Percentiles rank a stretch among this genome's conserved stretches.
Evolutionary conservation across 2,797 vertebrate genomes (phyloP).

Genomic region (Apogon hyalosoma): DNA sequence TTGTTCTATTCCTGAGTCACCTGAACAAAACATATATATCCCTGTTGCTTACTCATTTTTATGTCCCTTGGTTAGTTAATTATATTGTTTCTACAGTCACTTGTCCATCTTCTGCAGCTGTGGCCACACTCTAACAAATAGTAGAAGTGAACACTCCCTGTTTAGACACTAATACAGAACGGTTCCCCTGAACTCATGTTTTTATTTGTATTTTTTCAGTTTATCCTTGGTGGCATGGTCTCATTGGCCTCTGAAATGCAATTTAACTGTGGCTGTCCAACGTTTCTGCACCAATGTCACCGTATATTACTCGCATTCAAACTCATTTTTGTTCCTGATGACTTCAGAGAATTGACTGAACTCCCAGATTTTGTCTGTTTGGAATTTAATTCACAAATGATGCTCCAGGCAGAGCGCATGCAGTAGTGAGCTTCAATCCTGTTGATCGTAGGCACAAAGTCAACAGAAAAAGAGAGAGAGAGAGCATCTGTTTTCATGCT

Average conservation of each 20-base stretch:
- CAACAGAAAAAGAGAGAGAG: conserved; percentile 37
- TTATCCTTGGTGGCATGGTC: conserved; percentile 20
- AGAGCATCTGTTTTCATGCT: conserved; percentile 60
- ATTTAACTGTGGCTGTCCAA: conserved; percentile 47
- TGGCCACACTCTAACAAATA: conserved; percentile 17
- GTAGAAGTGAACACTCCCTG: conserved; percentile 13
- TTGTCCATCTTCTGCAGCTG: not conserved
- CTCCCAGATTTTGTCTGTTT: conserved; percentile 54
- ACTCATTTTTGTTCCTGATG: conserved; percentile 60
- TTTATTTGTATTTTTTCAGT: conserved; percentile 13
- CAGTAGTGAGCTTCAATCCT: conserved; percentile 20
- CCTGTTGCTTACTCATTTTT: conserved; percentile 32
- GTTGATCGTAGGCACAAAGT: conserved; percentile 47
- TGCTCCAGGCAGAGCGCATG: conserved; percentile 10
- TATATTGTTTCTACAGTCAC: conserved; percentile 20
- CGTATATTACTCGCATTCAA: conserved; percentile 35
- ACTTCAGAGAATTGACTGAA: conserved; percentile 62
- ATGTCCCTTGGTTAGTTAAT: conserved; percentile 21
- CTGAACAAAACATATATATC: conserved; percentile 2
- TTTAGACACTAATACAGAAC: conserved; percentile 5
- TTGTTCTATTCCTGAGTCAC: not conserved
- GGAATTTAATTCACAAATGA: conserved; percentile 50
- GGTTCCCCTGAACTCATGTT: conserved; percentile 12
- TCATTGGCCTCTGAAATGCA: conserved; percentile 45
- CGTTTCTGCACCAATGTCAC: conserved; percentile 44